phyloP scores from a whole-genome alignment of 2,797 vertebrate species.

The Geotrypetes seraphini region DNA sequence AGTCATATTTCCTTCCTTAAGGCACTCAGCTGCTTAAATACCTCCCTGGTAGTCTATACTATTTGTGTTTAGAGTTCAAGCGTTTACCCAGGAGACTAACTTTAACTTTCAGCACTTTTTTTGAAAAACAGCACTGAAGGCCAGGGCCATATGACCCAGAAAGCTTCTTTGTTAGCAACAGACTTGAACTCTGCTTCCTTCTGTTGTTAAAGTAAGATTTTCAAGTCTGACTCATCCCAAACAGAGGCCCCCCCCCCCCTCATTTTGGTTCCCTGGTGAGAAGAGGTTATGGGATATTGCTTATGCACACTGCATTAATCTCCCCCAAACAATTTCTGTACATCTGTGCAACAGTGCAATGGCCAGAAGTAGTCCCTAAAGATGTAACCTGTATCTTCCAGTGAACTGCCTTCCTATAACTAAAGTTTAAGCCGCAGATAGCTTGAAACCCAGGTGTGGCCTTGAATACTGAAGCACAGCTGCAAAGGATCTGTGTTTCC shows the following conservation, averaged over 20 bases:
- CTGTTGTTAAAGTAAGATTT: no score
- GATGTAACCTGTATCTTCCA: conserved; percentile 4
- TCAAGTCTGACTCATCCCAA: not conserved
- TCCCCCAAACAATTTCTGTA: not conserved
- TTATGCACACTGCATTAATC: not conserved
- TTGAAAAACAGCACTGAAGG: no score
- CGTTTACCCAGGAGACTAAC: no score
- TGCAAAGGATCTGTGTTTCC: conserved; percentile 19
- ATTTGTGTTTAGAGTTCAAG: no score
- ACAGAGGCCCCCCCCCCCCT: not conserved
- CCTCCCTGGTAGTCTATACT: no score
- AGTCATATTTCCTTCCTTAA: no score
- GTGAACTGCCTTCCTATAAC: not conserved
- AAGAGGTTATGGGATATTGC: not conserved
- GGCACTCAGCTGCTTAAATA: no score
- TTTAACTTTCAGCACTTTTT: no score
- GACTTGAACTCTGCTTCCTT: no score
- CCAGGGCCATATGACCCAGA: no score
- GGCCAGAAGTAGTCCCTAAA: conserved; percentile 1
- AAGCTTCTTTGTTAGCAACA: no score
- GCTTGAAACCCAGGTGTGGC: conserved; percentile 20
- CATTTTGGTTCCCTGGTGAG: accelerated
- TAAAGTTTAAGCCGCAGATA: not conserved
- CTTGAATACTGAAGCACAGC: conserved; percentile 19
- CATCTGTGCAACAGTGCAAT: not conserved